A percentile compares a stretch with the other conserved stretches of the same genome.
Evolutionary conservation across 2,113 vertebrate genomes (phyloP).

Genomic region (Psittacula cyanocephala): DNA sequence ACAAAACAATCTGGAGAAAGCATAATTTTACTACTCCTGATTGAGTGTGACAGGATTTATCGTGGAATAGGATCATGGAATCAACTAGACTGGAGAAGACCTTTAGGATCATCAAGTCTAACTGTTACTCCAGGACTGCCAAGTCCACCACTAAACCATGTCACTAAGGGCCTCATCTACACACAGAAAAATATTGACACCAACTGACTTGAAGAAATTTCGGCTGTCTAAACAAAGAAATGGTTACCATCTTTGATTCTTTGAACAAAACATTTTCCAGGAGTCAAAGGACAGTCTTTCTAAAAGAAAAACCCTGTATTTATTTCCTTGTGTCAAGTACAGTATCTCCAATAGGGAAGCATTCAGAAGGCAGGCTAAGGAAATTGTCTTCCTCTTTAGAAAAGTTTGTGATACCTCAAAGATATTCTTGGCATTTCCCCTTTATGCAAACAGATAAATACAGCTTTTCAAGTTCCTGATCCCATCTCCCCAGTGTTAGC

Average conservation of each 20-base stretch:
- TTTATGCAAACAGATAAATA: not conserved
- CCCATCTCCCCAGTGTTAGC: not conserved
- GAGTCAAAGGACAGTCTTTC: not conserved
- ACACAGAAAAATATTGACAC: not conserved
- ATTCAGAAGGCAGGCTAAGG: not conserved
- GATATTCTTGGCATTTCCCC: not conserved
- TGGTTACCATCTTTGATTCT: not conserved
- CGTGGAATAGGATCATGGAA: not conserved
- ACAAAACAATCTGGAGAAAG: not conserved
- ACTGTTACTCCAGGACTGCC: not conserved
- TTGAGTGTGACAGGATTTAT: not conserved
- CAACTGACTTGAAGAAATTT: not conserved
- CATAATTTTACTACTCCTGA: not conserved
- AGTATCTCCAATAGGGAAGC: not conserved
- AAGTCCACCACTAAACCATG: not conserved
- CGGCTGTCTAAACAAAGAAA: not conserved
- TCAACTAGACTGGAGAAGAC: not conserved
- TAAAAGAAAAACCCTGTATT: not conserved
- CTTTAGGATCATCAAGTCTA: not conserved
- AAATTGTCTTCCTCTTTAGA: not conserved
- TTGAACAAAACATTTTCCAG: not conserved
- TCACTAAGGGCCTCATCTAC: not conserved
- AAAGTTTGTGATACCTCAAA: not conserved
- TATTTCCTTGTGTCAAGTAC: fast-evolving
- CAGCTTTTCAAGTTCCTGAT: not conserved